Evolutionary conservation across 2,113 vertebrate genomes (phyloP).

Genomic region (Mesitornis unicolor): DNA sequence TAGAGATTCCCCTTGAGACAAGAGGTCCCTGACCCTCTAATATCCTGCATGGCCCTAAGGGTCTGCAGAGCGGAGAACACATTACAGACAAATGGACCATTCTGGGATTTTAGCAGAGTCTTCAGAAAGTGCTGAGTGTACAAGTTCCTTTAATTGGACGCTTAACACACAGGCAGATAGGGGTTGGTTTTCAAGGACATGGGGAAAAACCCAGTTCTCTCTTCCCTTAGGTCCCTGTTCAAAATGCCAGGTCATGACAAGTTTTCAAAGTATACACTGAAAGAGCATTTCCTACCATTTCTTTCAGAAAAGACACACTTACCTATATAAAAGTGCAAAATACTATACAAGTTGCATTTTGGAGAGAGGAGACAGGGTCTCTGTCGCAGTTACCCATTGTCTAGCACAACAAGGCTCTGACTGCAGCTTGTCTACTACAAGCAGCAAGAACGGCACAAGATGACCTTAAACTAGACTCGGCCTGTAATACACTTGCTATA

Average conservation of each 20-base stretch:
- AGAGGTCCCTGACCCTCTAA: background rate
- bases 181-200: background rate
- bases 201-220: background rate
- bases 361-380: background rate
- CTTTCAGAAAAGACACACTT: background rate
- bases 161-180: background rate
- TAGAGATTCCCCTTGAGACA: background rate
- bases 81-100: background rate
- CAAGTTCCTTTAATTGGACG: background rate
- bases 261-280: background rate
- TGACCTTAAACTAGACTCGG: background rate
- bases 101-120: background rate
- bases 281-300: background rate
- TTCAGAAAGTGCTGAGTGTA: background rate
- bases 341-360: background rate
- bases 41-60: background rate
- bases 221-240: background rate
- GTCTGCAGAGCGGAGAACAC: background rate
- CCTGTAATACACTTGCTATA: background rate
- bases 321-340: background rate
- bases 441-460: accelerated
- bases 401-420: background rate
- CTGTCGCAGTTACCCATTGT: background rate
- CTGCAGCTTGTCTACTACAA: background rate
- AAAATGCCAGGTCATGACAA: background rate